Conservation (phyloP, 2,113 vertebrate species). For the Maccullochella peelii region DNA sequence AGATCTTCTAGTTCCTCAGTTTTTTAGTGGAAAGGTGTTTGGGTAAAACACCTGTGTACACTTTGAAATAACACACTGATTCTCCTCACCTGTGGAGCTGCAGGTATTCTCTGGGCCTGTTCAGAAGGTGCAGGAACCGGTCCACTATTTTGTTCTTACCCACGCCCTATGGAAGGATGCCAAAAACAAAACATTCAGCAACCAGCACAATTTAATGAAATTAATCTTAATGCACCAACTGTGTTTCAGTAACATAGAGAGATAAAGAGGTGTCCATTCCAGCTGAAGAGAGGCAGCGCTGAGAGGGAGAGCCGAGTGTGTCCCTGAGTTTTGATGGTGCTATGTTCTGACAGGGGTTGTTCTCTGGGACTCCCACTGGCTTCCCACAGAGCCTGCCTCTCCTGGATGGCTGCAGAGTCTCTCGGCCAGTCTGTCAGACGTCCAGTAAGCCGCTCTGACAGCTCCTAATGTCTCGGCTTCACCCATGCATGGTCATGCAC, state of each 20-base stretch:
- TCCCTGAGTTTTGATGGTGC: constrained; percentile 42
- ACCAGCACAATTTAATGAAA: not conserved
- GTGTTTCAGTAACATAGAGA: not conserved
- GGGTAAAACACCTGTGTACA: not conserved
- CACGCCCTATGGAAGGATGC: constrained; percentile 87
- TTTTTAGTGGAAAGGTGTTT: not conserved
- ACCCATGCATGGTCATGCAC: constrained; percentile 11
- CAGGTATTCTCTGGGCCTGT: constrained; percentile 96
- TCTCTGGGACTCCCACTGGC: constrained; percentile 52
- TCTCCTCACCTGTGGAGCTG: constrained; percentile 93
- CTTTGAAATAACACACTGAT: not conserved
- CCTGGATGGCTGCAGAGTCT: constrained; percentile 12
- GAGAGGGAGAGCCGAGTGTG: not conserved
- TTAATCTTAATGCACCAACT: not conserved
- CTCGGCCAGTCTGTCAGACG: constrained; percentile 32
- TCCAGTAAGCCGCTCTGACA: constrained; percentile 35
- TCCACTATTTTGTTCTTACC: constrained; percentile 99
- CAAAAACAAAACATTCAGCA: not conserved
- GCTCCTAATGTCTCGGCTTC: constrained; percentile 41
- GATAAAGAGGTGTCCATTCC: constrained; percentile 13
- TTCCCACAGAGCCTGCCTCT: constrained; percentile 25
- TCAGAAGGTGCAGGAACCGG: constrained; percentile 95
- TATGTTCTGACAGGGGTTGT: constrained; percentile 49
- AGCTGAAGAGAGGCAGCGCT: not conserved
- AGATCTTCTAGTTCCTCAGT: not conserved